Evolutionary conservation across 1,140 invertebrate genomes (phyloP).

Genomic region (Bombus polaris): DNA sequence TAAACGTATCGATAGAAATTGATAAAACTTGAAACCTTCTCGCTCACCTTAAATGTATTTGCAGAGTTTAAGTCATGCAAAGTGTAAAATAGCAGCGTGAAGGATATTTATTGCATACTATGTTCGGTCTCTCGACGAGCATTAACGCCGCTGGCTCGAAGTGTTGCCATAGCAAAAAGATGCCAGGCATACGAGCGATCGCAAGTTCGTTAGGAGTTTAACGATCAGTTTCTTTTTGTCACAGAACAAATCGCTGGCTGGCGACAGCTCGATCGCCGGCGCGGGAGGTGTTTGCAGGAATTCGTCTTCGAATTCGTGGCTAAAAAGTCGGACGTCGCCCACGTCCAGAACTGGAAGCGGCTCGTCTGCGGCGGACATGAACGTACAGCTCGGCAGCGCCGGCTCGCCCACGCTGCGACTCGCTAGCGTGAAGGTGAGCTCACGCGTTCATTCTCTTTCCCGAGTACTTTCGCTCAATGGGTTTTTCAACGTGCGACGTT

Average conservation of each 20-base stretch:
- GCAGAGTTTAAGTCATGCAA: too few relatives aligned
- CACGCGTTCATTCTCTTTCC: constrained; percentile 9
- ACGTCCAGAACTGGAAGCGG: constrained; percentile 76
- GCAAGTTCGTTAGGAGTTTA: background rate
- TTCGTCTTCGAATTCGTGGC: constrained; percentile 77
- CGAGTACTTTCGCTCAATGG: background rate
- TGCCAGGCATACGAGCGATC: background rate
- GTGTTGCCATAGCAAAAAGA: too few relatives aligned
- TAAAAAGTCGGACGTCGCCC: constrained; percentile 77
- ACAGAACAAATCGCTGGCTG: constrained; percentile 77
- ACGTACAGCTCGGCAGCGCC: constrained; percentile 82
- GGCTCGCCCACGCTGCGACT: constrained; percentile 82
- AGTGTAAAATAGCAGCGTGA: too few relatives aligned
- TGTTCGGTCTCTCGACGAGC: too few relatives aligned
- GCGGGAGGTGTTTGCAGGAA: constrained; percentile 70
- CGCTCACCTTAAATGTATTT: too few relatives aligned
- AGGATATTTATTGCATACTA: too few relatives aligned
- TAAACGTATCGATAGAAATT: too few relatives aligned
- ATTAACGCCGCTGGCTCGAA: too few relatives aligned
- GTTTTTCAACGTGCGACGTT: constrained; percentile 12
- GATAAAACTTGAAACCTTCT: too few relatives aligned
- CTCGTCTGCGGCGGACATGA: constrained; percentile 82
- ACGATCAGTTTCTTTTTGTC: constrained; percentile 32
- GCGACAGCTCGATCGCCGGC: constrained; percentile 72
- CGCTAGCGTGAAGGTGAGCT: constrained; percentile 79